These are phyloP conservation scores for Calidris pygmaea DNA, from an alignment of 2,113 vertebrate genomes.

Conservation along the genomic window DNA sequence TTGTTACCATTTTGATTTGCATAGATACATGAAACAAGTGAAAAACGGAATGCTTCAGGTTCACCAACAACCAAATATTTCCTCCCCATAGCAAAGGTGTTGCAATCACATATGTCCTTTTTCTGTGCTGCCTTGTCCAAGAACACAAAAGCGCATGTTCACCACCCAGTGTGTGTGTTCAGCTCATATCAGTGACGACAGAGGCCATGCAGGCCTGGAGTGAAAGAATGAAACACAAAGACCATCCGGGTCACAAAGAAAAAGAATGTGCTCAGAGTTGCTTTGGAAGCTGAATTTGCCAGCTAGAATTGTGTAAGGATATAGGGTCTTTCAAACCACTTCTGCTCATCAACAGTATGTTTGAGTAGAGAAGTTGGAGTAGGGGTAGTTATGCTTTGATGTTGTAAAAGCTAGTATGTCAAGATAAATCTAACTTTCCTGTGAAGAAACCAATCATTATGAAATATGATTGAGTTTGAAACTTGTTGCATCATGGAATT, in stretches of 20 bases:
- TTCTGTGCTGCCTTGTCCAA: not conserved
- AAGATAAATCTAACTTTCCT: not conserved
- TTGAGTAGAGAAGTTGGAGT: not conserved
- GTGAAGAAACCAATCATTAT: not conserved
- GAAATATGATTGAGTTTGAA: not conserved
- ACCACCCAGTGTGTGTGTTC: not conserved
- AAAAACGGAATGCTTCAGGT: not conserved
- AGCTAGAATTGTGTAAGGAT: not conserved
- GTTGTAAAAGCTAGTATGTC: not conserved
- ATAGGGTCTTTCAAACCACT: not conserved
- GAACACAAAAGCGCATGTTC: not conserved
- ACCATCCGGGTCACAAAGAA: not conserved
- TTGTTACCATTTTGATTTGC: not conserved
- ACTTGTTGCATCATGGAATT: not conserved
- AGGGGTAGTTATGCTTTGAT: not conserved
- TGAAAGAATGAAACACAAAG: not conserved
- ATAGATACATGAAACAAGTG: not conserved
- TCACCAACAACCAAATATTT: not conserved
- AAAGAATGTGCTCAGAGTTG: not conserved
- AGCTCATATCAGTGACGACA: not conserved
- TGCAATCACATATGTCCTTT: not conserved
- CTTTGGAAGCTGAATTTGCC: constrained; percentile 22
- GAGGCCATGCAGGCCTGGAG: not conserved
- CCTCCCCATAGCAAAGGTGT: not conserved
- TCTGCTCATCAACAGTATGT: not conserved